Evolutionary conservation across 2,888 invertebrate species (phyloP).

Genomic region (Dasypolia templi): DNA sequence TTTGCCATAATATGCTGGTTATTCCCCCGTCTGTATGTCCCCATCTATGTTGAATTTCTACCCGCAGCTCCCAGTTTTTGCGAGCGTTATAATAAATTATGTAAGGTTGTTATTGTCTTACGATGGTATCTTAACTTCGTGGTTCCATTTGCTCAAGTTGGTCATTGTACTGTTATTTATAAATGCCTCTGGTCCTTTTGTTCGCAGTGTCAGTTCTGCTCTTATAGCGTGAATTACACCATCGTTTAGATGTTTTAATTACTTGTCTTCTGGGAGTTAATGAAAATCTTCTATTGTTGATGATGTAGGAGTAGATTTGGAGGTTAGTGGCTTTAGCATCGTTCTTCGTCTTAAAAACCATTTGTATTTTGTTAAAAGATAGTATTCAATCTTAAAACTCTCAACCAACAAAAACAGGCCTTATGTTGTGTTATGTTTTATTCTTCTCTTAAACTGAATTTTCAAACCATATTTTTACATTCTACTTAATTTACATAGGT

Average conservation of each 20-base stretch:
- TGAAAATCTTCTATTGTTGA: constrained; percentile 58
- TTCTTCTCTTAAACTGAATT: background rate
- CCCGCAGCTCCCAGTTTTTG: constrained; percentile 79
- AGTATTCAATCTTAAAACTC: background rate
- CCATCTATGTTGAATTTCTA: constrained; percentile 57
- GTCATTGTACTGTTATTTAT: constrained; percentile 77
- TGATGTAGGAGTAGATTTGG: constrained; percentile 14
- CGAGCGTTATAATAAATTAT: constrained; percentile 85
- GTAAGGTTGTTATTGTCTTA: constrained; percentile 84
- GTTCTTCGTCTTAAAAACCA: background rate
- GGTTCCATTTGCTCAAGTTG: constrained; percentile 72
- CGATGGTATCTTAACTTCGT: constrained; percentile 83
- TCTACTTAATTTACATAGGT: background rate
- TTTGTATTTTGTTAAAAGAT: background rate
- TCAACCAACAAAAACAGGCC: background rate
- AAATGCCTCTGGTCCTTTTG: constrained; percentile 67
- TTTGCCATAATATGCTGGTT: constrained; percentile 6
- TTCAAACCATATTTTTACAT: background rate
- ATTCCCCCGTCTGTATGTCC: constrained; percentile 53
- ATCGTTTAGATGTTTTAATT: constrained; percentile 66
- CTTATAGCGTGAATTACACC: constrained; percentile 57
- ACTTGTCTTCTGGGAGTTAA: constrained; percentile 51
- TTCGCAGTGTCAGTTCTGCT: constrained; percentile 43
- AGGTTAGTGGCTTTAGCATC: background rate
- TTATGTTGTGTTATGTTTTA: no score